These are phyloP conservation scores for Heliothis virescens DNA, from an alignment of 1,140 invertebrate genomes.

Conservation along the genomic window DNA sequence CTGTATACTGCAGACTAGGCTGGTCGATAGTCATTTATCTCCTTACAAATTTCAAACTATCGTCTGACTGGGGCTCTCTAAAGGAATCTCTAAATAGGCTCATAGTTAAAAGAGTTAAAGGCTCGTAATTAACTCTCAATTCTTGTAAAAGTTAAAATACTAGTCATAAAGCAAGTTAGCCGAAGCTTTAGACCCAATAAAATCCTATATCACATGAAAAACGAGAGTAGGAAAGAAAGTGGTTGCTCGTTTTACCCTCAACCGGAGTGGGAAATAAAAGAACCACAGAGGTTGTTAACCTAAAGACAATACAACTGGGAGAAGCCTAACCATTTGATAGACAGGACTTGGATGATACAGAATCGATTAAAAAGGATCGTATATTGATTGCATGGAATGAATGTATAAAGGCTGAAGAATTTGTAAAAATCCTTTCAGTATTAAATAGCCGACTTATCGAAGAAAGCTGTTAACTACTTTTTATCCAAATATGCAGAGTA, in stretches of 20 bases:
- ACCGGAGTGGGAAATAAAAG: not conserved
- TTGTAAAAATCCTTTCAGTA: too few relatives aligned
- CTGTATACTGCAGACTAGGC: too few relatives aligned
- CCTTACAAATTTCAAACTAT: too few relatives aligned
- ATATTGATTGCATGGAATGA: too few relatives aligned
- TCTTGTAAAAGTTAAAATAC: not conserved
- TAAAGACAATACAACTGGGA: conserved; percentile 3
- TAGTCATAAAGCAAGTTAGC: not conserved
- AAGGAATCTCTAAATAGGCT: too few relatives aligned
- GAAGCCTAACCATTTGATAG: conserved; percentile 2
- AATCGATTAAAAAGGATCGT: too few relatives aligned
- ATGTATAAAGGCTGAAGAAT: too few relatives aligned
- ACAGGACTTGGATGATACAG: not conserved
- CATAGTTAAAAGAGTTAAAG: not conserved
- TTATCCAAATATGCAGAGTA: too few relatives aligned
- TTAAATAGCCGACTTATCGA: too few relatives aligned
- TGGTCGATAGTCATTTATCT: too few relatives aligned
- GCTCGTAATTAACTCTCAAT: not conserved
- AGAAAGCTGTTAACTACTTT: too few relatives aligned
- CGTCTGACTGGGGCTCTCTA: too few relatives aligned
- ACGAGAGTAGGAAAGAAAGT: conserved; percentile 4
- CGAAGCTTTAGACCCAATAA: not conserved
- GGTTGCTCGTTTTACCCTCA: not conserved
- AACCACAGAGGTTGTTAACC: not conserved
- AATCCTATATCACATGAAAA: not conserved